Evolutionary conservation across 1,140 invertebrate species (phyloP), one percentile per base, ranked within the genome.

Genomic region (Centruroides sculpturatus): DNA sequence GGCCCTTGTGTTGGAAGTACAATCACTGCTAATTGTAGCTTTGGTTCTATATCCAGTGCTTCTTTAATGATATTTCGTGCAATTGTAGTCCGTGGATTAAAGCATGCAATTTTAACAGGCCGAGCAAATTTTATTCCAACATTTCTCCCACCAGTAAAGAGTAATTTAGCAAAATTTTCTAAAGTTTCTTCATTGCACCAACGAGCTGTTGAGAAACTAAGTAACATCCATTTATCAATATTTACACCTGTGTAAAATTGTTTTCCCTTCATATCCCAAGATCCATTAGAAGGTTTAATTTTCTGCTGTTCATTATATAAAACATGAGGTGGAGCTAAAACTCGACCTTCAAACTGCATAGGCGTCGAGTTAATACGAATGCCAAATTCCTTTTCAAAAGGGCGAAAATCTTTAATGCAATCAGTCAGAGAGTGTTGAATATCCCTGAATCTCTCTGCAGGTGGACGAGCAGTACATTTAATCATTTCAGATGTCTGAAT

Each of bases 361-460:
- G 36, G 23, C 3, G 10, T 5, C 5, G 49, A 49, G 10, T 51
- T 23, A 8, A 70, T 47, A 35, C 59, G 59, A 0, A 70, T 61
- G 8, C 62, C 61, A 63, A 74, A 74, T 50, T 64, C 66, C n/a
- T 66, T 52, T 34, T 69, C 57, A 64, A 69, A 70, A 4, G 57
- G 8, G 49, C 61, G 23, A 36, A 23, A 53, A 53, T 34, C 35
- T 36, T 34, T 53, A 6, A 34, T 36, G 5, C 5, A 6, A 6
- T 53, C 35, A 23, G 5, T 23, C 23, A 53, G 51, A 7, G 23
- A 34, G 8, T 36, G 5, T 23, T 53, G 35, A 13, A 64, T 61
- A 3, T 59, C n/a, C 23, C 59, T 47, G 49, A 73, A 67, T 41
- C 71, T 64, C n/a, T 69, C 64, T 11, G 49, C 36, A 3, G 70